Percentiles rank a stretch among this genome's conserved stretches.
These are phyloP conservation scores for Phymanthus crucifer DNA, from an alignment of 92 coral and sea anemone genomes.

Conservation along the genomic window DNA sequence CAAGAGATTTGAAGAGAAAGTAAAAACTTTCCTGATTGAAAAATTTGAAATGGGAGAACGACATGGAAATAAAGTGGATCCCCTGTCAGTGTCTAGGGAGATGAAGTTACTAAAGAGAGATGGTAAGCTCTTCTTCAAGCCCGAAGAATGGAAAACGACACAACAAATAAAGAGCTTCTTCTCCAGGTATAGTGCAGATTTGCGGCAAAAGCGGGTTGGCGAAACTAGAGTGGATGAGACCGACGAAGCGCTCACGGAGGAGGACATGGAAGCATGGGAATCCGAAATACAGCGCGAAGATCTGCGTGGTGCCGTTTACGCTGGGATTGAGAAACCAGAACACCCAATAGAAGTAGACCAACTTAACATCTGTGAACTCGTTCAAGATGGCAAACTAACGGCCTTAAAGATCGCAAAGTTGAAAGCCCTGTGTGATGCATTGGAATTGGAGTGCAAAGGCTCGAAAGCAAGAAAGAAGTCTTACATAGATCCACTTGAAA, in stretches of 20 bases:
- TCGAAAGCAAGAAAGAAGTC: conserved; percentile 16
- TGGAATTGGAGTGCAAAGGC: conserved; percentile 9
- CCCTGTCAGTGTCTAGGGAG: not conserved
- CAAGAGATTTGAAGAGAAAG: not conserved
- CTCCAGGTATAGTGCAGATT: not conserved
- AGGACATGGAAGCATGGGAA: conserved; percentile 47
- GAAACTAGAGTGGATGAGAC: not conserved
- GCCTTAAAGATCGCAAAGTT: conserved; percentile 28
- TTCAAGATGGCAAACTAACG: conserved; percentile 35
- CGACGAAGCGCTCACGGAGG: conserved; percentile 33
- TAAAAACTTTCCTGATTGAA: not conserved
- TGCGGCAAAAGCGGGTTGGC: not conserved
- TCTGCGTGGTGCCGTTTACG: conserved; percentile 35
- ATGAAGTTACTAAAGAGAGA: not conserved
- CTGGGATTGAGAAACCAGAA: conserved; percentile 32
- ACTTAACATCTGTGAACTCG: conserved; percentile 45
- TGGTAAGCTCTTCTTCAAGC: not conserved
- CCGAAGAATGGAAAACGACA: not conserved
- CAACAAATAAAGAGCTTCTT: not conserved
- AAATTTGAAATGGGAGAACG: not conserved
- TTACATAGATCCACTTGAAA: conserved; percentile 2
- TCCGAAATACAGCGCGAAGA: conserved; percentile 28
- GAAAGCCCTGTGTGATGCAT: conserved; percentile 17
- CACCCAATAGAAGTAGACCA: conserved; percentile 43
- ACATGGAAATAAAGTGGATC: not conserved